Evolutionary conservation across 2,888 invertebrate species (phyloP).

Genomic region (Lasioglossum villosulum): DNA sequence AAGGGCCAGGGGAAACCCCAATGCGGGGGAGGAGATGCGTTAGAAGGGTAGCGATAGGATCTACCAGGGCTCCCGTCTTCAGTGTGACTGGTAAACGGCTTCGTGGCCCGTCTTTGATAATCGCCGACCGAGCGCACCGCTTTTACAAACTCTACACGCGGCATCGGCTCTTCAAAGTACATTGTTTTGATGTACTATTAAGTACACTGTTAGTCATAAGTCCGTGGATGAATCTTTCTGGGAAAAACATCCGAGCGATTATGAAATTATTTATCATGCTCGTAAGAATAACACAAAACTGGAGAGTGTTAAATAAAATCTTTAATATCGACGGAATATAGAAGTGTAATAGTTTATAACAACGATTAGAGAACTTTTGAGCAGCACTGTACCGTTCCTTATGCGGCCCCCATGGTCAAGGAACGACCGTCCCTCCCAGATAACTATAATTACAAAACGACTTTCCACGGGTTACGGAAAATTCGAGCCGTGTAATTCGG

Average conservation of each 20-base stretch:
- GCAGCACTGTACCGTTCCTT: conserved; percentile 6
- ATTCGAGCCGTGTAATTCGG: conserved; percentile 17
- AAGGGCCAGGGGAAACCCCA: background rate
- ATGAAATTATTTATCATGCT: background rate
- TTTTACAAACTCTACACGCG: conserved; percentile 51
- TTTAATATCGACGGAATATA: background rate
- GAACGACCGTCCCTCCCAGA: background rate
- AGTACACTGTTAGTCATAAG: conserved; percentile 9
- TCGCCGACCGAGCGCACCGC: conserved; percentile 71
- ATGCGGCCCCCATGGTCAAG: background rate
- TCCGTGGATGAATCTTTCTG: background rate
- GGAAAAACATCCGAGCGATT: background rate
- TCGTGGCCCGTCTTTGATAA: conserved; percentile 77
- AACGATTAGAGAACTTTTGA: background rate
- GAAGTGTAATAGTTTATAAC: background rate
- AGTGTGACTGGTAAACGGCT: conserved; percentile 81
- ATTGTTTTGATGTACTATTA: conserved; percentile 74
- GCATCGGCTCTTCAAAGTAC: conserved; percentile 6
- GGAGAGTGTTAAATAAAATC: background rate
- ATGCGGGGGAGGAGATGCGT: conserved; percentile 21
- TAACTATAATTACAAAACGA: conserved; percentile 17
- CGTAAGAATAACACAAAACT: background rate
- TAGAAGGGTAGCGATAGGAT: conserved; percentile 77
- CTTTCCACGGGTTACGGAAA: conserved; percentile 19
- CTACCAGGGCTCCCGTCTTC: conserved; percentile 82